Percentiles rank a stretch among this genome's conserved stretches.
phyloP scores from a whole-genome alignment of 2,113 vertebrate genomes.

The Gymnobelideus leadbeateri region DNA sequence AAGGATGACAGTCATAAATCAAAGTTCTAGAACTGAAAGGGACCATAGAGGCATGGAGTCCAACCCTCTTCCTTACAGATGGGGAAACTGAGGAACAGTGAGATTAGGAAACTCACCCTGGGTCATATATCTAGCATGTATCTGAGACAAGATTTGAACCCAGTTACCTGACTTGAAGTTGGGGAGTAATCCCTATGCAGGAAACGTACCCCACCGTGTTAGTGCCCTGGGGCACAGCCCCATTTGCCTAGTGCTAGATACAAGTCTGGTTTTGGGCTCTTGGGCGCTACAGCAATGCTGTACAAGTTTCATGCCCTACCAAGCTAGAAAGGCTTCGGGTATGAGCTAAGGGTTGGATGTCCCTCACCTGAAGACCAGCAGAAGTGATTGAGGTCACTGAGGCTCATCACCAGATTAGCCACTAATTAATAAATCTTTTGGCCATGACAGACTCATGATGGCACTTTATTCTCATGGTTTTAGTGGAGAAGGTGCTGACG shows the following conservation, averaged over 20 bases:
- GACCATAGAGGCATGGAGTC: not conserved
- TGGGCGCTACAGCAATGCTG: not conserved
- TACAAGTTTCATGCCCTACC: not conserved
- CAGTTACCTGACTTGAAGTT: not conserved
- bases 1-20: not conserved
- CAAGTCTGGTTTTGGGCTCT: not conserved
- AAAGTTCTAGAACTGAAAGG: not conserved
- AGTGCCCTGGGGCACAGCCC: not conserved
- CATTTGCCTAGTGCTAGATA: not conserved
- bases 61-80: not conserved
- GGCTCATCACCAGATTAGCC: not conserved
- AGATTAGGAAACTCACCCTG: not conserved
- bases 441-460: not conserved
- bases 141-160: not conserved
- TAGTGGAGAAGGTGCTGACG: not conserved
- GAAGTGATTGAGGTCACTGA: not conserved
- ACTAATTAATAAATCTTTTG: not conserved
- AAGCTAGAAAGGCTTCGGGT: not conserved
- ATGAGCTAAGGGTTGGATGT: not conserved
- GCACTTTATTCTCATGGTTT: not conserved
- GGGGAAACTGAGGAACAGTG: not conserved
- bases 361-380: not conserved
- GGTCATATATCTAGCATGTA: not conserved
- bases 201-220: not conserved
- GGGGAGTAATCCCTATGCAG: not conserved